Conservation (phyloP, 2,888 invertebrate genomes). For the Venustoraphidia nigricollis region DNA sequence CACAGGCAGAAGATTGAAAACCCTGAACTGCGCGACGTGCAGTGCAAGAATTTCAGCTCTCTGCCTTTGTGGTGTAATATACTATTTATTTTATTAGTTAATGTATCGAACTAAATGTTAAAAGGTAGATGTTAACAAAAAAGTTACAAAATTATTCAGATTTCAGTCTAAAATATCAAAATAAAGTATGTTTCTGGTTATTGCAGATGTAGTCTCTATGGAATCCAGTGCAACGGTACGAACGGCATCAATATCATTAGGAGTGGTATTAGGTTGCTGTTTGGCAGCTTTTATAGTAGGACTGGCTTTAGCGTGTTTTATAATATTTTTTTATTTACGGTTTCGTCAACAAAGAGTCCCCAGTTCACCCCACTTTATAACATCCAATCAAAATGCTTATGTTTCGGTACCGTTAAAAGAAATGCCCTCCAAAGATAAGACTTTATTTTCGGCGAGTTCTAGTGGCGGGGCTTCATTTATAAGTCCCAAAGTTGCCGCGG, state of each 20-base stretch:
- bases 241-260: conserved; percentile 13
- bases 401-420: conserved; percentile 70
- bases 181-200: neutral
- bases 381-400: conserved; percentile 69
- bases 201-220: conserved; percentile 9
- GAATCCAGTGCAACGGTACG: conserved; percentile 23
- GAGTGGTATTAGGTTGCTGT: conserved; percentile 15
- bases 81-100: no score
- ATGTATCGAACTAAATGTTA: no score
- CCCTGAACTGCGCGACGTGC: no score
- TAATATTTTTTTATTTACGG: conserved; percentile 22
- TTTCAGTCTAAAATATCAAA: no score
- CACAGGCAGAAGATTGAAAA: no score
- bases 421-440: conserved; percentile 32
- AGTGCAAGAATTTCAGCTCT: no score
- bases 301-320: conserved; percentile 17
- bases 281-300: conserved; percentile 18
- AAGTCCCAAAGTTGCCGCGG: conserved; percentile 18
- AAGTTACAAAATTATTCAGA: no score
- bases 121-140: no score
- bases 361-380: conserved; percentile 67
- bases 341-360: conserved; percentile 41
- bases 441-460: conserved; percentile 26
- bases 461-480: conserved; percentile 18
- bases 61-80: no score